Base-by-base conservation (phyloP, 2,888 invertebrate genomes). In the Spisula subtruncata region DNA sequence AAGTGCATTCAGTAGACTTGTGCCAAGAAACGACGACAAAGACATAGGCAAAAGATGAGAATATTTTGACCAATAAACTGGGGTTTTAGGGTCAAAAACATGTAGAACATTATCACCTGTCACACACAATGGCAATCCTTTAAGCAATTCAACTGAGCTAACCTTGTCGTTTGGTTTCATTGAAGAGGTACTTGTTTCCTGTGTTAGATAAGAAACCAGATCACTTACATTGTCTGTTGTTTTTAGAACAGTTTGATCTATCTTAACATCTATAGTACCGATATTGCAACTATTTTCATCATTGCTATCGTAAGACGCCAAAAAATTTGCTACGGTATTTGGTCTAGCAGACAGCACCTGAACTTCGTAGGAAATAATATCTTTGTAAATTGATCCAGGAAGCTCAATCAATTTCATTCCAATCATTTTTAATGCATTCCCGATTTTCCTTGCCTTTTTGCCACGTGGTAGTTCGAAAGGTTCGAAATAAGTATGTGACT, bases 41-140 rank as follows among this genome's bases (percentile, higher is more conserved):
- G 93, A 91, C 10, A 25, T n/a, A n/a, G 91, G 91, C 10, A 93
- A 83, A 1, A 93, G 79, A 5, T 79, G 29, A 35, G 75, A 79
- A 82, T 80, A 86, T 1, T 87, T 16, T 79, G 90, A 88, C 14
- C 75, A 80, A 81, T 88, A 89, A 10, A 91, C 71, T 16, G 83
- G 75, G 2, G 35, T 10, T 14, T 79, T 29, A 8, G 5, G 20
- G 6, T 14, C 35, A 79, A 91, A 93, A 32, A n/a, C 35, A 20
- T 81, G 75, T 32, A 92, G 29, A 4, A 81, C 35, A 32, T 71
- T 46, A 84, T 92, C 92, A 46, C 82, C 75, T 51, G 90, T 91
- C 1, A 94, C 18, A 83, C 91, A 89, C 25, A 94, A 81, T 29
- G 94, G 93, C 14, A 94, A 71, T 2, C 90, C 91, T 29, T 89